Evolutionary conservation across 2,888 invertebrate genomes (phyloP).

Genomic region (Minunthozetes semirufus): DNA sequence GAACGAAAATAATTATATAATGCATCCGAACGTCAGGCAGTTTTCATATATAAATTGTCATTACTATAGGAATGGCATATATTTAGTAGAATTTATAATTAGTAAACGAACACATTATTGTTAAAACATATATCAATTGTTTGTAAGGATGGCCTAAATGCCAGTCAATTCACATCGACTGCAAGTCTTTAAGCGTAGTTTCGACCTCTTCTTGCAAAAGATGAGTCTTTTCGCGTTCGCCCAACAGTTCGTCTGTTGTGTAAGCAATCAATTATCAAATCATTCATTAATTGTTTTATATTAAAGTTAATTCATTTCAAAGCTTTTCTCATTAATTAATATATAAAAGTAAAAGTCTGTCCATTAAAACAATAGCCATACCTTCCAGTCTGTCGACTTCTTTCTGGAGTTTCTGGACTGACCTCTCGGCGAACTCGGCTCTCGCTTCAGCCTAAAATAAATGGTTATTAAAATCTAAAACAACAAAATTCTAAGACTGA

Average conservation of each 20-base stretch:
- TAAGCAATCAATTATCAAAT: neutral
- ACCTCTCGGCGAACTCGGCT: constrained; percentile 99
- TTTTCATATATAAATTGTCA: neutral
- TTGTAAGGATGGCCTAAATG: neutral
- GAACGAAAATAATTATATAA: neutral
- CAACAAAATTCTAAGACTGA: constrained; percentile 20
- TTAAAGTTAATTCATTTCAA: neutral
- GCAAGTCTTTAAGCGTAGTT: constrained; percentile 96
- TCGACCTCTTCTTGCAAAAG: constrained; percentile 97
- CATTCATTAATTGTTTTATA: neutral
- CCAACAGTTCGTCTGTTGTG: constrained; percentile 80
- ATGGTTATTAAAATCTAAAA: constrained; percentile 14
- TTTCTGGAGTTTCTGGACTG: constrained; percentile 99
- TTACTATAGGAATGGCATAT: constrained; percentile 3
- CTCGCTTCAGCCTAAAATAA: constrained; percentile 93
- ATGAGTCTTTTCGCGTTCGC: constrained; percentile 92
- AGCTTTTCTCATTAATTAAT: neutral
- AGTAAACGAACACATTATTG: constrained; percentile 16
- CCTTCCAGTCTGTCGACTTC: constrained; percentile 99
- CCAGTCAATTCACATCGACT: constrained; percentile 74
- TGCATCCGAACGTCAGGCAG: constrained; percentile 29
- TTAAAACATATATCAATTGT: constrained; percentile 3
- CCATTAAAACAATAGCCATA: constrained; percentile 51
- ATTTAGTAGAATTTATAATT: neutral
- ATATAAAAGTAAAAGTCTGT: neutral